A percentile compares a stretch with the other conserved stretches of the same genome.
phyloP scores from a whole-genome alignment of 1,140 invertebrate species.

The Druon quercuslanigerum region DNA sequence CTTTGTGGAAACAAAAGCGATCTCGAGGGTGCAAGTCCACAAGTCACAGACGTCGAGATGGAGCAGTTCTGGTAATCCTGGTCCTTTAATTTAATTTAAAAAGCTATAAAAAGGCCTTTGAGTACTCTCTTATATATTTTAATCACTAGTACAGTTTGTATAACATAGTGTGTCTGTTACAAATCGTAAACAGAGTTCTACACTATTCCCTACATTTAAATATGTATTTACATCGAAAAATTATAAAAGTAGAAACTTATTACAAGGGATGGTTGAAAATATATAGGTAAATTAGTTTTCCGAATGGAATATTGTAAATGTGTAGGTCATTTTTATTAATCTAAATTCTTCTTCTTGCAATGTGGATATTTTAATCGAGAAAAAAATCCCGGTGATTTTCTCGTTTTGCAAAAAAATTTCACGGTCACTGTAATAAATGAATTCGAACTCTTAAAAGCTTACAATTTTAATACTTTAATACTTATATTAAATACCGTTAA shows the following conservation, averaged over 20 bases:
- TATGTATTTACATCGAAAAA: not conserved
- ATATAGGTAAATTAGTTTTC: too few species aligned
- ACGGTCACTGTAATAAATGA: too few species aligned
- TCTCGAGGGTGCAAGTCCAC: constrained; percentile 81
- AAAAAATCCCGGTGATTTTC: too few species aligned
- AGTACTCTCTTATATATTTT: not conserved
- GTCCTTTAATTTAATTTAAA: constrained; percentile 26
- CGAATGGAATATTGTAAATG: too few species aligned
- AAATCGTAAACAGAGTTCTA: not conserved
- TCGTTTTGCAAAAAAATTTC: too few species aligned
- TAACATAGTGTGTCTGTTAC: not conserved
- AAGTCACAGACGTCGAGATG: constrained; percentile 92
- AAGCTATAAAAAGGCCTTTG: constrained; percentile 38
- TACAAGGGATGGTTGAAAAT: too few species aligned
- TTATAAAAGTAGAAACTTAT: not conserved
- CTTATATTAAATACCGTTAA: too few species aligned
- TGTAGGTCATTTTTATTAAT: too few species aligned
- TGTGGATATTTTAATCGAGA: too few species aligned
- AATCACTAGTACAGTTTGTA: not conserved
- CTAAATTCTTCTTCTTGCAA: too few species aligned
- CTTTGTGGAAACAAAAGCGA: constrained; percentile 94
- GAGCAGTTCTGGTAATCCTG: constrained; percentile 87
- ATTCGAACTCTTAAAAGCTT: too few species aligned
- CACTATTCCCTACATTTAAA: not conserved
- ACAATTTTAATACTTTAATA: too few species aligned